Evolutionary conservation across 2,797 vertebrate genomes (phyloP).

Genomic region (Sebastes minor): DNA sequence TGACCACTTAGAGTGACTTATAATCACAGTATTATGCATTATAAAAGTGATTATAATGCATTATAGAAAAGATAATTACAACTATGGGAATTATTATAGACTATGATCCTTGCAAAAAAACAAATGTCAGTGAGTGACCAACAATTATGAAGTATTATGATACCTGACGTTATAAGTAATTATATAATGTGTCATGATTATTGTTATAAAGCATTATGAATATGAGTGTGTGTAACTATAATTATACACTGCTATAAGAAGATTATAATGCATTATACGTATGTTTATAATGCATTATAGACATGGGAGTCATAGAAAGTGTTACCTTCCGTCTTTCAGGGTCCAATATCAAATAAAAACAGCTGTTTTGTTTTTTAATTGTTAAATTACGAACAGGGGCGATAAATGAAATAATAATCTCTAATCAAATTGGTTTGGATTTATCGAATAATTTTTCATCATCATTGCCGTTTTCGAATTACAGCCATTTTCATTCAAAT

Average conservation of each 20-base stretch:
- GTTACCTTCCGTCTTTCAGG: neutral
- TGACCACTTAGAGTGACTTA: too few species aligned
- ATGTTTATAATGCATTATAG: neutral
- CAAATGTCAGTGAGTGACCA: too few species aligned
- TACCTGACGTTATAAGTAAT: too few species aligned
- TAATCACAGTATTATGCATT: too few species aligned
- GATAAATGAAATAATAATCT: neutral
- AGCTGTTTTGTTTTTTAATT: neutral
- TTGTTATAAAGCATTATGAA: neutral
- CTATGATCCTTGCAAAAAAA: too few species aligned
- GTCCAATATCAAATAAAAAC: too few species aligned
- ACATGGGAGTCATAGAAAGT: neutral
- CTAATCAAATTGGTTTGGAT: neutral
- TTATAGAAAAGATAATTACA: too few species aligned
- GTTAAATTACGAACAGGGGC: too few species aligned
- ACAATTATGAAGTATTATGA: too few species aligned
- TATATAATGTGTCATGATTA: too few species aligned
- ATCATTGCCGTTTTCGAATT: neutral
- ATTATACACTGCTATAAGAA: neutral
- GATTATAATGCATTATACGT: neutral
- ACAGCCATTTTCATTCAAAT: neutral
- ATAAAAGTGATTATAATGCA: too few species aligned
- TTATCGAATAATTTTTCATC: neutral
- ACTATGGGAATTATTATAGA: too few species aligned
- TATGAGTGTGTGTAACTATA: neutral